A percentile compares a stretch with the other conserved stretches of the same genome.
These are phyloP conservation scores for Subacronicta megacephala DNA, from an alignment of 2,888 invertebrate species.

Conservation along the genomic window DNA sequence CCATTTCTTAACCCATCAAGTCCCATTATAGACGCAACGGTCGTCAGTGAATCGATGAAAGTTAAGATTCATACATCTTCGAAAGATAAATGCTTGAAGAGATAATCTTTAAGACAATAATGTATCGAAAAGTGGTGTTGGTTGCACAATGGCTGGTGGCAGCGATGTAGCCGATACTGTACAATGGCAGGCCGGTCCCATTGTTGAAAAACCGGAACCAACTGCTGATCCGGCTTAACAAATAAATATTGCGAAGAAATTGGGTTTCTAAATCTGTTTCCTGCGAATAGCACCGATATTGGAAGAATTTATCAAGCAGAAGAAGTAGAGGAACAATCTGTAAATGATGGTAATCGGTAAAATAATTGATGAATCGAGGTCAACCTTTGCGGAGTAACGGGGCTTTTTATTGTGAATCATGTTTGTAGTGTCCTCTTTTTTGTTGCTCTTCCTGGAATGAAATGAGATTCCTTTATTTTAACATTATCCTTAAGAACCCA, in stretches of 20 bases:
- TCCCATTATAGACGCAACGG: too few relatives aligned
- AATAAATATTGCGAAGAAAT: constrained; percentile 34
- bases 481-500: constrained; percentile 15
- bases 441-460: constrained; percentile 29
- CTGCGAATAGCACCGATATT: constrained; percentile 7
- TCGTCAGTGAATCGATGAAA: constrained; percentile 28
- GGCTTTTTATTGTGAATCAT: constrained; percentile 16
- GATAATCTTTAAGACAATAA: constrained; percentile 47
- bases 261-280: constrained; percentile 18
- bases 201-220: constrained; percentile 50
- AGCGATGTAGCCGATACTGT: constrained; percentile 49
- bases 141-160: constrained; percentile 48
- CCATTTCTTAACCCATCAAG: neutral
- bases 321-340: constrained; percentile 14
- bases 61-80: constrained; percentile 17
- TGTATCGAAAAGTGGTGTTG: constrained; percentile 36
- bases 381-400: constrained; percentile 42
- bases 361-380: constrained; percentile 48
- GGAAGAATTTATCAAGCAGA: constrained; percentile 6
- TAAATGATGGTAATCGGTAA: constrained; percentile 43
- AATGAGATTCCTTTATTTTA: constrained; percentile 7
- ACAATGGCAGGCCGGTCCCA: constrained; percentile 45
- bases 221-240: constrained; percentile 33
- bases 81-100: constrained; percentile 28
- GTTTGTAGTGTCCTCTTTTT: constrained; percentile 17